phyloP scores from a whole-genome alignment of 2,113 vertebrate genomes.

The Leptobrachium ailaonicum region DNA sequence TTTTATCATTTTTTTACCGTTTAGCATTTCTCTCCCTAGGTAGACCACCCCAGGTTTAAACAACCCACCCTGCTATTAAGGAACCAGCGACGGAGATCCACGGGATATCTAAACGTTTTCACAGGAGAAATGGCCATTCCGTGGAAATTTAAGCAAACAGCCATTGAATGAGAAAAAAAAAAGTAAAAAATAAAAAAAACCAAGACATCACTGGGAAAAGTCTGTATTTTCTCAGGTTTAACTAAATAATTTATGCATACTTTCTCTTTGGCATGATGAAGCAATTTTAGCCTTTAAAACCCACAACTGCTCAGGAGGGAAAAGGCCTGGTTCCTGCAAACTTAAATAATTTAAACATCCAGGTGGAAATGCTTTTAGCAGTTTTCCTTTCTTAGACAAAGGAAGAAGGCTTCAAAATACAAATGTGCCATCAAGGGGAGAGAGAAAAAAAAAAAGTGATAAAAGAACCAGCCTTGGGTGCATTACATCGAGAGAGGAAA shows the following conservation, averaged over 20 bases:
- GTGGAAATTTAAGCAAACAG: slow-evolving; percentile 81
- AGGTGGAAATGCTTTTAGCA: slow-evolving; percentile 86
- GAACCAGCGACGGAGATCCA: slow-evolving; percentile 59
- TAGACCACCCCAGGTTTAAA: not conserved
- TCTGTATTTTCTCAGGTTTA: slow-evolving; percentile 87
- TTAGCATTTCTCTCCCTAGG: too few relatives aligned
- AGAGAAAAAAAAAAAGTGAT: slow-evolving; percentile 62
- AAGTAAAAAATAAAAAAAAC: slow-evolving; percentile 46
- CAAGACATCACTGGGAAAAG: slow-evolving; percentile 80
- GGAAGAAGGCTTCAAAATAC: slow-evolving; percentile 67
- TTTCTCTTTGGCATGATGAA: slow-evolving; percentile 94
- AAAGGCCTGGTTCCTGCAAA: slow-evolving; percentile 84
- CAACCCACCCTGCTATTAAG: slow-evolving; percentile 56
- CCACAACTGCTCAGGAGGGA: slow-evolving; percentile 82
- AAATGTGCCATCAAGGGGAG: slow-evolving; percentile 54
- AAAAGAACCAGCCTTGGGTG: slow-evolving; percentile 54
- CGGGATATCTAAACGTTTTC: slow-evolving; percentile 67
- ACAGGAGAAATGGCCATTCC: slow-evolving; percentile 66
- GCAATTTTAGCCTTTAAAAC: slow-evolving; percentile 93
- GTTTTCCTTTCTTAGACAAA: slow-evolving; percentile 75
- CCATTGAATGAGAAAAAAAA: slow-evolving; percentile 55
- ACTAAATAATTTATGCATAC: slow-evolving; percentile 97
- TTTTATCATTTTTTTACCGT: too few relatives aligned
- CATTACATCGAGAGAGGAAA: slow-evolving; percentile 60
- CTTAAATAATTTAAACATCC: slow-evolving; percentile 93